Base-by-base conservation (phyloP, 2,113 vertebrate genomes). In the Labeo rohita region DNA sequence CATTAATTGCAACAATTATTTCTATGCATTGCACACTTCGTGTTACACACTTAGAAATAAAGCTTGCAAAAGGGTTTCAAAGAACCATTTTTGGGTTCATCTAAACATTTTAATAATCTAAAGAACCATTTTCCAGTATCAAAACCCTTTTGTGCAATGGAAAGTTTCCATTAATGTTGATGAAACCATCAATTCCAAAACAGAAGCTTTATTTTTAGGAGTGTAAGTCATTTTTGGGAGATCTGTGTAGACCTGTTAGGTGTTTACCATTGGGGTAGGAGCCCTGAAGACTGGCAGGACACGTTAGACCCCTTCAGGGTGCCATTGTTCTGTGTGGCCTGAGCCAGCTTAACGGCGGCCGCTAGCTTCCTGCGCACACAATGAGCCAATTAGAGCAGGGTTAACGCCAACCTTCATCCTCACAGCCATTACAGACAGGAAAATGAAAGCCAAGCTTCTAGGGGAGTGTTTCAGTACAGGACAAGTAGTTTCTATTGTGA, bases 301-400 rank as follows among this genome's bases (percentile, higher is more conserved):
- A 94, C 94, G 92, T 95, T 98, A 0, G 97, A 97, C 43, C 94
- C 97, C 95, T 99, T 99, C 86, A 99, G 95, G 75, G 97, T 98
- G 90, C 98, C 97, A 89, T 98, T 99, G 93, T 96, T 96, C 91
- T 98, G 97, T 28, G 96, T 96, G 89, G 97, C 95, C 92, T 99
- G 98, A 85, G 96, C 97, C 94, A 99, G 97, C 92, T 99, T 99
- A 93, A 97, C 95, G 6, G 97, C 98, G 91, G 98, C 97, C 89
- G 97, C 98, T 93, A 99, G 96, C 96, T 99, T 99, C 95, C 98
- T 99, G 96, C 94, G 91, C 93, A 94, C 82, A 73, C 86, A 91
- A 86, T 68, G 89, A 93, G 91, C 94, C 95, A 95, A 95, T 93
- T 90, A 95, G 91, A 95, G 90, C 89, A 94, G 63, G 88, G 87